These are phyloP conservation scores for Myotis myotis DNA, from an alignment of 2,797 vertebrate species.

Conservation along the genomic window DNA sequence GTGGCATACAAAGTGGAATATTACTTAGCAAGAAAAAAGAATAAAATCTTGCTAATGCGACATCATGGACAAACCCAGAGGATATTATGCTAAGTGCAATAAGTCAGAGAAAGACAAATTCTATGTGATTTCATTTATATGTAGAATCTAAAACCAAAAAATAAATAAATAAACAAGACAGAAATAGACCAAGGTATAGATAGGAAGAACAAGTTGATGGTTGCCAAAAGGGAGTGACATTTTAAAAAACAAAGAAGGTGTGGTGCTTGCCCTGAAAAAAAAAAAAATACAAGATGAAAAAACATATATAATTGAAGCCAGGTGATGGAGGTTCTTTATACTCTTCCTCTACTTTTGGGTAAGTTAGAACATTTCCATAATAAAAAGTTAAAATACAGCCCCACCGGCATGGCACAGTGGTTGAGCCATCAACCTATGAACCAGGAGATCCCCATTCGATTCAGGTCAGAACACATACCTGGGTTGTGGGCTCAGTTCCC, in stretches of 20 bases:
- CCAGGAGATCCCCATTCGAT: too few relatives aligned
- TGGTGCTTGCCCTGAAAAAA: neutral
- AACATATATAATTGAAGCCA: neutral
- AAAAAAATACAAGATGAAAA: neutral
- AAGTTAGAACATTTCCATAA: neutral
- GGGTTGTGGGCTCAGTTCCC: too few relatives aligned
- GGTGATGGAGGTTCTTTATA: too few relatives aligned
- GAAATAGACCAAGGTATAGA: neutral
- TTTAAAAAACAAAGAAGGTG: neutral
- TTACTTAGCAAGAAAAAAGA: neutral
- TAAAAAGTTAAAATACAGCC: neutral
- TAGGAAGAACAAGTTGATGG: neutral
- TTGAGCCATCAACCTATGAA: too few relatives aligned
- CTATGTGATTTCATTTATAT: neutral
- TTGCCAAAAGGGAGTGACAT: neutral
- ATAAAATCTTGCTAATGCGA: neutral
- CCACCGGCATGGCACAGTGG: too few relatives aligned
- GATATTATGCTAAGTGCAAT: neutral
- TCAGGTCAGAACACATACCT: too few relatives aligned
- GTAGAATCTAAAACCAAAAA: neutral
- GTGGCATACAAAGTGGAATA: neutral
- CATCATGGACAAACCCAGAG: neutral
- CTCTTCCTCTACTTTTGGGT: neutral
- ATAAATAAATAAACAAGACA: neutral
- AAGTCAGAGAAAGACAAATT: neutral